Conservation (phyloP, 2,888 invertebrate species). For the Drosophila villosipedis region DNA sequence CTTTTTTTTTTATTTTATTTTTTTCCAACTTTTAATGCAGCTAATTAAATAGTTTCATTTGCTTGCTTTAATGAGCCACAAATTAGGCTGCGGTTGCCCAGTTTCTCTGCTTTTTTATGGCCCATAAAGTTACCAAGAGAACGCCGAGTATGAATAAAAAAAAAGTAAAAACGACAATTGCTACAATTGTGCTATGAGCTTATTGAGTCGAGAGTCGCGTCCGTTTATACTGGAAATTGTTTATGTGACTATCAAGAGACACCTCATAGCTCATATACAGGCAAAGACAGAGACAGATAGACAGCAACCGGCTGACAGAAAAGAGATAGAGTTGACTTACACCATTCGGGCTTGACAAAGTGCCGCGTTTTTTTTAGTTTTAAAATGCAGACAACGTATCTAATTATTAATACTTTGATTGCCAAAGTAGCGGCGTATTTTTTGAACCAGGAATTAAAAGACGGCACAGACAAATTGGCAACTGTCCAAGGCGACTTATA, state of each 20-base stretch:
- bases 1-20: background rate
- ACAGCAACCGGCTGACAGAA: background rate
- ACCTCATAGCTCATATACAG: slow-evolving; percentile 59
- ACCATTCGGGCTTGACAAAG: background rate
- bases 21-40: slow-evolving; percentile 40
- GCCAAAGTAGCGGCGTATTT: slow-evolving; percentile 45
- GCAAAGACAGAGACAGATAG: background rate
- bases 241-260: slow-evolving; percentile 73
- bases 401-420: slow-evolving; percentile 75
- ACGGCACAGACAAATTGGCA: slow-evolving; percentile 21
- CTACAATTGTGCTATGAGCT: slow-evolving; percentile 52
- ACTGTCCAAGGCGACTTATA: slow-evolving; percentile 11
- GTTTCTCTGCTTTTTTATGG: slow-evolving; percentile 48
- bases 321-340: background rate
- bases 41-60: slow-evolving; percentile 76
- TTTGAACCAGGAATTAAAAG: slow-evolving; percentile 38
- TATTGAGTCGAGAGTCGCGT: slow-evolving; percentile 29
- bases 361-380: slow-evolving; percentile 9
- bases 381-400: slow-evolving; percentile 79
- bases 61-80: slow-evolving; percentile 65
- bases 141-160: slow-evolving; percentile 24
- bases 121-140: slow-evolving; percentile 51
- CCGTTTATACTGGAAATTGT: slow-evolving; percentile 50
- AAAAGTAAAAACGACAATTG: slow-evolving; percentile 60
- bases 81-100: slow-evolving; percentile 64